Conservation (phyloP, 2,888 invertebrate species). For the Lutraria lutraria region DNA sequence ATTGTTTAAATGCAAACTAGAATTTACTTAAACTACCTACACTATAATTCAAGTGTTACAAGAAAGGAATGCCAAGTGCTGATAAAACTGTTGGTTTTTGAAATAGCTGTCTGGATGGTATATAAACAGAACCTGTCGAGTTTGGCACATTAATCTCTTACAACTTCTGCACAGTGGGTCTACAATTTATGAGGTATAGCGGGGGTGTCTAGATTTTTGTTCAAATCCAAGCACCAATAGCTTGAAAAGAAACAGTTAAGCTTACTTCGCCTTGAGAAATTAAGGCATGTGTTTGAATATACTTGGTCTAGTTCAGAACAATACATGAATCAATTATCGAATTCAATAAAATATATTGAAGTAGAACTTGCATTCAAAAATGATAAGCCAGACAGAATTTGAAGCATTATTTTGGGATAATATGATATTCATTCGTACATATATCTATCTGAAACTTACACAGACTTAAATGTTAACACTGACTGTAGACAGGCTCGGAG, state of each 20-base stretch:
- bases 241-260: not conserved
- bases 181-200: not conserved
- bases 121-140: slow-evolving; percentile 1
- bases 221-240: not conserved
- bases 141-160: not conserved
- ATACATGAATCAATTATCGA: not conserved
- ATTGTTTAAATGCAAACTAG: not conserved
- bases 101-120: not conserved
- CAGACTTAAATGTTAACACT: no score
- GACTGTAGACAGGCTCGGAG: no score
- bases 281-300: not conserved
- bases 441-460: no score
- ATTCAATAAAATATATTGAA: not conserved
- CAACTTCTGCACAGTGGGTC: not conserved
- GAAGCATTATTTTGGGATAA: no score
- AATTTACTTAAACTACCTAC: not conserved
- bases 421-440: no score
- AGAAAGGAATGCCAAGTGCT: slow-evolving; percentile 18
- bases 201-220: not conserved
- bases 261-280: not conserved
- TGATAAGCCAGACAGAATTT: no score
- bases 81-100: not conserved
- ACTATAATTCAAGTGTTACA: not conserved
- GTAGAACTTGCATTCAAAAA: no score
- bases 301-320: not conserved